Evolutionary conservation across 2,888 invertebrate genomes (phyloP).

Genomic region (Epinotia nisella): DNA sequence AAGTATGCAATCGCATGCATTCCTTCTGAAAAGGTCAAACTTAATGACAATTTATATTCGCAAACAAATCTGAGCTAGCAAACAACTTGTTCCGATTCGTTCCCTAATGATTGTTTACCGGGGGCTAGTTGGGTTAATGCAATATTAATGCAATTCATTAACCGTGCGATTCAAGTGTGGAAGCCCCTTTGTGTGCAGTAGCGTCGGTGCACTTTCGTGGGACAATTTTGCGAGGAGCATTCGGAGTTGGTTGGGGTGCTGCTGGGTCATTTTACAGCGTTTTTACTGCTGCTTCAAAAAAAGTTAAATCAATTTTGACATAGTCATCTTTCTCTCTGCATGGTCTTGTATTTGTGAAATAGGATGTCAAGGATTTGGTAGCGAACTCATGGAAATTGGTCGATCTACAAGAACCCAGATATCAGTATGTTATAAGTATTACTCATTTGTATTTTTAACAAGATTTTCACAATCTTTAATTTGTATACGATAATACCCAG

Average conservation of each 20-base stretch:
- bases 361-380: no score
- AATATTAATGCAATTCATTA: slow-evolving; percentile 86
- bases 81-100: slow-evolving; percentile 64
- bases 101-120: slow-evolving; percentile 81
- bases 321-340: background rate
- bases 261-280: background rate
- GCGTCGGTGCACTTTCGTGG: slow-evolving; percentile 49
- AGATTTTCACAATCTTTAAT: no score
- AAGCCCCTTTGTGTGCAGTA: slow-evolving; percentile 54
- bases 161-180: slow-evolving; percentile 77
- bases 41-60: slow-evolving; percentile 80
- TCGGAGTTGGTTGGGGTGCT: slow-evolving; percentile 9
- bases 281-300: background rate
- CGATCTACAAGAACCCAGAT: no score
- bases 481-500: no score
- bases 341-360: no score
- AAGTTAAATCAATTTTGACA: background rate
- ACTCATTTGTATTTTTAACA: no score
- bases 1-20: slow-evolving; percentile 34
- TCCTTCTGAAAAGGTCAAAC: slow-evolving; percentile 46
- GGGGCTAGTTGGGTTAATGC: slow-evolving; percentile 81
- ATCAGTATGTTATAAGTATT: no score
- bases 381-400: no score
- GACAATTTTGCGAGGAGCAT: slow-evolving; percentile 14
- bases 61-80: slow-evolving; percentile 77